These are phyloP conservation scores for Synergus umbraculus DNA, from an alignment of 2,888 invertebrate genomes.

Conservation along the genomic window DNA sequence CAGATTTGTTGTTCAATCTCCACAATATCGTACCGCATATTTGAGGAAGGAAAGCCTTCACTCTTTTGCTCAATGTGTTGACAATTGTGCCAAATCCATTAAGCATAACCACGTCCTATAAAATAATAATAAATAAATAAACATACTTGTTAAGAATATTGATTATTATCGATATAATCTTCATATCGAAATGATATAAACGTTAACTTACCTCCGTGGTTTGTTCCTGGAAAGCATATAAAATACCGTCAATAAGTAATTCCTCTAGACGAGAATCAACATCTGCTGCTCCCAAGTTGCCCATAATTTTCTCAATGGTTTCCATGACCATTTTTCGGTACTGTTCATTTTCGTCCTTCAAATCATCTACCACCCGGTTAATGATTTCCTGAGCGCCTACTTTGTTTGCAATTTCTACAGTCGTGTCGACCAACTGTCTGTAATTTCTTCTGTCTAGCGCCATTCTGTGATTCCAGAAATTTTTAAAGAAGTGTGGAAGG, in stretches of 20 bases:
- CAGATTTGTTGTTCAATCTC: constrained; percentile 99
- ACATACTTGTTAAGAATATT: not conserved
- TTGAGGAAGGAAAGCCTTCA: constrained; percentile 99
- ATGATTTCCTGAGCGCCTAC: constrained; percentile 99
- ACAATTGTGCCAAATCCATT: constrained; percentile 99
- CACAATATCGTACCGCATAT: constrained; percentile 99
- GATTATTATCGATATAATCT: constrained; percentile 8
- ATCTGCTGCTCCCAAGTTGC: constrained; percentile 97
- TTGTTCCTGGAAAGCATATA: constrained; percentile 99
- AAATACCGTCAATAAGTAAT: constrained; percentile 98
- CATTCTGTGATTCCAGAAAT: constrained; percentile 99
- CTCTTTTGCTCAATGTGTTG: constrained; percentile 96
- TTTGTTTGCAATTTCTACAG: constrained; percentile 99
- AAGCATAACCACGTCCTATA: constrained; percentile 97
- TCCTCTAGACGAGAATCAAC: constrained; percentile 99
- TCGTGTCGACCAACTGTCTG: constrained; percentile 98
- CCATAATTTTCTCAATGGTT: constrained; percentile 99
- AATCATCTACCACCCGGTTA: constrained; percentile 97
- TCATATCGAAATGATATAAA: constrained; percentile 8
- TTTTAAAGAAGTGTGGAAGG: constrained; percentile 98
- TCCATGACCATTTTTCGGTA: constrained; percentile 99
- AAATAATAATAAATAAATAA: constrained; percentile 50
- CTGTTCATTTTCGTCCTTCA: constrained; percentile 99
- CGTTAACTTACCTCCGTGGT: constrained; percentile 89
- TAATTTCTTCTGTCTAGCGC: constrained; percentile 98